Evolutionary conservation across 2,888 invertebrate genomes (phyloP).

Genomic region (Molanna angustata): DNA sequence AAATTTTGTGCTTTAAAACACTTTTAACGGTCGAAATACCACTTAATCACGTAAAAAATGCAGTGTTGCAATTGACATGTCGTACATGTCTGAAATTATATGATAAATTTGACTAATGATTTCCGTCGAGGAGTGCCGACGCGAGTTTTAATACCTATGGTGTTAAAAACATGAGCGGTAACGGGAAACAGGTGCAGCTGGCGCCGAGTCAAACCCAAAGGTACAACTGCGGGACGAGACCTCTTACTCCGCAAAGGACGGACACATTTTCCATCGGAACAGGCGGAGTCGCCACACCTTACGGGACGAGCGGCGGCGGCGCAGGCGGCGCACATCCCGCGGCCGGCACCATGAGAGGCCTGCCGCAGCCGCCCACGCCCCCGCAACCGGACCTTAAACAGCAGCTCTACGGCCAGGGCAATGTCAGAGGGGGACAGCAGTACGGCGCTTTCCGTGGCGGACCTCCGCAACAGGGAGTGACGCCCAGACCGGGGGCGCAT

Average conservation of each 20-base stretch:
- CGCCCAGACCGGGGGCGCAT: slow-evolving; percentile 26
- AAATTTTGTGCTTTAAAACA: neutral
- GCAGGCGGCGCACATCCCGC: slow-evolving; percentile 15
- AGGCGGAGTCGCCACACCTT: slow-evolving; percentile 37
- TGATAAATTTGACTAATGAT: slow-evolving; percentile 12
- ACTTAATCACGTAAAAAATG: slow-evolving; percentile 7
- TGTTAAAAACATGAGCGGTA: slow-evolving; percentile 55
- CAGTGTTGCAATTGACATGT: slow-evolving; percentile 28
- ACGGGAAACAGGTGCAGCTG: slow-evolving; percentile 48
- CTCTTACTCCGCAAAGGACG: slow-evolving; percentile 60
- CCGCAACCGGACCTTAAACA: slow-evolving; percentile 17
- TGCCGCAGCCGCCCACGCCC: slow-evolving; percentile 46
- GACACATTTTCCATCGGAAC: slow-evolving; percentile 53
- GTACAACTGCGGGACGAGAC: slow-evolving; percentile 56
- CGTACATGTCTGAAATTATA: slow-evolving; percentile 23
- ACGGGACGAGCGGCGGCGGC: slow-evolving; percentile 10
- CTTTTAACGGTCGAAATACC: neutral
- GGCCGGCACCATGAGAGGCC: slow-evolving; percentile 42
- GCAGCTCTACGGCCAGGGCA: slow-evolving; percentile 18
- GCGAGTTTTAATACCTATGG: slow-evolving; percentile 23
- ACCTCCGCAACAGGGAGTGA: slow-evolving; percentile 25
- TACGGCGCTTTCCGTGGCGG: slow-evolving; percentile 25
- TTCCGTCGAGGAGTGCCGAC: slow-evolving; percentile 15
- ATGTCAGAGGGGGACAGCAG: slow-evolving; percentile 21
- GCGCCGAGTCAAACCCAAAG: slow-evolving; percentile 39